These are phyloP conservation scores for Tetropium fuscum DNA, from an alignment of 2,888 invertebrate genomes.

Conservation along the genomic window DNA sequence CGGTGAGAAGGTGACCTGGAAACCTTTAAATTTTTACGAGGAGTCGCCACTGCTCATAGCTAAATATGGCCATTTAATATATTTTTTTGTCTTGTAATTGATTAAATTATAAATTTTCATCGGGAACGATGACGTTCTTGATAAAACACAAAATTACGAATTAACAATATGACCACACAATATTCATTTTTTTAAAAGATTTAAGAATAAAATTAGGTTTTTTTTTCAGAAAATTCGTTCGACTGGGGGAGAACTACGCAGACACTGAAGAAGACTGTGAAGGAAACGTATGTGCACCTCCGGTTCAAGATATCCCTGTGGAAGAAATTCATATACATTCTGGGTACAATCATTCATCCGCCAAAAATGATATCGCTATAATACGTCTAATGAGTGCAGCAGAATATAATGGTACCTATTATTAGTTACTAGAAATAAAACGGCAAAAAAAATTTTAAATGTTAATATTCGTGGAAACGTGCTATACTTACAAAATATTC, in stretches of 20 bases:
- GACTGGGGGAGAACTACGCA: constrained; percentile 53
- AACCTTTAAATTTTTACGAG: too few relatives aligned
- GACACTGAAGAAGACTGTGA: constrained; percentile 51
- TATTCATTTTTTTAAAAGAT: too few relatives aligned
- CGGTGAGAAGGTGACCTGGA: too few relatives aligned
- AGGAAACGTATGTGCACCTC: constrained; percentile 57
- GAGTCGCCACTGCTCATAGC: too few relatives aligned
- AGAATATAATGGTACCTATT: constrained; percentile 2
- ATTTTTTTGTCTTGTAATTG: too few relatives aligned
- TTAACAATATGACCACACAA: too few relatives aligned
- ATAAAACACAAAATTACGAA: too few relatives aligned
- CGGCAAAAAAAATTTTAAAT: neutral
- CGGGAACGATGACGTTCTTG: too few relatives aligned
- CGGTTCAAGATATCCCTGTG: constrained; percentile 60
- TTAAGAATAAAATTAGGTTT: constrained; percentile 6
- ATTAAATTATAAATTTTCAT: too few relatives aligned
- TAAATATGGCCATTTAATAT: too few relatives aligned
- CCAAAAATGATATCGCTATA: constrained; percentile 4
- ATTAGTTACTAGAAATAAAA: neutral
- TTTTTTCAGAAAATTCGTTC: constrained; percentile 41
- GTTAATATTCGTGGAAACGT: constrained; percentile 46
- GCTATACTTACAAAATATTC: too few relatives aligned
- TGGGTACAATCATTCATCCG: neutral
- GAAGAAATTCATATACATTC: constrained; percentile 28
- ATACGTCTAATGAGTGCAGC: neutral